These are phyloP conservation scores for Thymallus thymallus DNA, from an alignment of 2,113 vertebrate genomes.

Conservation along the genomic window DNA sequence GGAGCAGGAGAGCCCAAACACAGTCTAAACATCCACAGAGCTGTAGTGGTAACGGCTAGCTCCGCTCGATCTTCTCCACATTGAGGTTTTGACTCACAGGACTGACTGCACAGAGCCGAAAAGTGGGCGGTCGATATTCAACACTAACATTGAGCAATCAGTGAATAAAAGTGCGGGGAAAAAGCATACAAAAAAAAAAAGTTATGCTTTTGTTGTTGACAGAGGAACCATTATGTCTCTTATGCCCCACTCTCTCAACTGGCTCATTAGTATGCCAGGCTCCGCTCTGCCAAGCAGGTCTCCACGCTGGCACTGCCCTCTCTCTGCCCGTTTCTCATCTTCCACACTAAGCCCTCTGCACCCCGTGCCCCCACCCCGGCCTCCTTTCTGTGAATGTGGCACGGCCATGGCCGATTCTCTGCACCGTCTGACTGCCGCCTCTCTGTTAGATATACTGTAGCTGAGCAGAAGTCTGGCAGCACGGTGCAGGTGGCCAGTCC, in stretches of 20 bases:
- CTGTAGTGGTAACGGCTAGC: too few relatives aligned
- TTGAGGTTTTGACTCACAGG: neutral
- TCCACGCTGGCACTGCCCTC: neutral
- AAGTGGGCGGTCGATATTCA: neutral
- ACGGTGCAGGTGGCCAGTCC: neutral
- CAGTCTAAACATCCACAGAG: too few relatives aligned
- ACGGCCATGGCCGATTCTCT: conserved; percentile 39
- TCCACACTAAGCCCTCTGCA: conserved; percentile 29
- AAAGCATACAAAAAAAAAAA: too few relatives aligned
- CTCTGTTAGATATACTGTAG: conserved; percentile 24
- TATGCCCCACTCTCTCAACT: conserved; percentile 16
- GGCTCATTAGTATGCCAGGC: conserved; percentile 47
- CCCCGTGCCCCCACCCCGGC: conserved; percentile 12
- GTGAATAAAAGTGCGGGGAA: neutral
- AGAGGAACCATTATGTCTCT: conserved; percentile 22
- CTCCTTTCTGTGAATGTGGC: conserved; percentile 2
- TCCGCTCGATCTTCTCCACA: too few relatives aligned
- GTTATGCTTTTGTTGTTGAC: conserved; percentile 23
- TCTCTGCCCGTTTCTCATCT: neutral
- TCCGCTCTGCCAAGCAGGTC: neutral
- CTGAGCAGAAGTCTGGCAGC: neutral
- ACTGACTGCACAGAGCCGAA: neutral
- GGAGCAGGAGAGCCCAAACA: too few relatives aligned
- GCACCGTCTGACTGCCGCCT: conserved; percentile 20
- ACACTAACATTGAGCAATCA: neutral